These are phyloP conservation scores for Tenualosa thibaudeaui DNA, from an alignment of 2,797 vertebrate genomes.

Conservation along the genomic window DNA sequence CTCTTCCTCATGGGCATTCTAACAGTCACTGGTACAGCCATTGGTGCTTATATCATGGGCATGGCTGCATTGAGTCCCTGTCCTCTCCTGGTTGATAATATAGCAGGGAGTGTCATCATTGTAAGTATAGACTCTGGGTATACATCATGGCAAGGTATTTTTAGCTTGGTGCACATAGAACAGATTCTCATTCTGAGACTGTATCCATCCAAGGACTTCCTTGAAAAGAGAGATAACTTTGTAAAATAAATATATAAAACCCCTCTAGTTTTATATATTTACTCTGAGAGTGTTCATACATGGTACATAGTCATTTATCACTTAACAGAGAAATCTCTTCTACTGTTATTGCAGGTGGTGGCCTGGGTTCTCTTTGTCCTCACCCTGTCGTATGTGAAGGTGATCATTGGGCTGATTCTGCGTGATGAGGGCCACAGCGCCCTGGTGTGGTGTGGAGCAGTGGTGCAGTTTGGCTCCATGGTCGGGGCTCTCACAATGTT, in stretches of 20 bases:
- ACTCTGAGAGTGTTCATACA: not conserved
- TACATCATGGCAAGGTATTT: not conserved
- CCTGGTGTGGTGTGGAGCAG: conserved; percentile 84
- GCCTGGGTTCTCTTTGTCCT: conserved; percentile 80
- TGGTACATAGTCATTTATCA: not conserved
- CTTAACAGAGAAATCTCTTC: not conserved
- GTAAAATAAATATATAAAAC: too few species aligned
- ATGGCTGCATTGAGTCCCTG: conserved; percentile 70
- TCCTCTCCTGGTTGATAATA: conserved; percentile 57
- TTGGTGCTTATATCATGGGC: conserved; percentile 68
- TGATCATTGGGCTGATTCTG: conserved; percentile 80
- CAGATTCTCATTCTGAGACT: not conserved
- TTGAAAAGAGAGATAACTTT: too few species aligned
- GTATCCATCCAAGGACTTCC: not conserved
- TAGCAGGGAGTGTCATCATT: conserved; percentile 59
- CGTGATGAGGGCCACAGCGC: conserved; percentile 82
- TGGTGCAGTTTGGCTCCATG: conserved; percentile 85
- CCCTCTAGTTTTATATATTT: not conserved
- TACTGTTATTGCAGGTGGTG: conserved; percentile 67
- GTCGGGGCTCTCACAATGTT: conserved; percentile 81
- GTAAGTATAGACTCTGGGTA: conserved; percentile 52
- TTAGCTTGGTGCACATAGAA: not conserved
- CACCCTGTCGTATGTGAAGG: conserved; percentile 81
- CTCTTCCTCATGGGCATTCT: conserved; percentile 62
- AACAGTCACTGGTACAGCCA: conserved; percentile 54